Conservation (phyloP, 2,888 invertebrate genomes). For the Mystacides longicornis region DNA sequence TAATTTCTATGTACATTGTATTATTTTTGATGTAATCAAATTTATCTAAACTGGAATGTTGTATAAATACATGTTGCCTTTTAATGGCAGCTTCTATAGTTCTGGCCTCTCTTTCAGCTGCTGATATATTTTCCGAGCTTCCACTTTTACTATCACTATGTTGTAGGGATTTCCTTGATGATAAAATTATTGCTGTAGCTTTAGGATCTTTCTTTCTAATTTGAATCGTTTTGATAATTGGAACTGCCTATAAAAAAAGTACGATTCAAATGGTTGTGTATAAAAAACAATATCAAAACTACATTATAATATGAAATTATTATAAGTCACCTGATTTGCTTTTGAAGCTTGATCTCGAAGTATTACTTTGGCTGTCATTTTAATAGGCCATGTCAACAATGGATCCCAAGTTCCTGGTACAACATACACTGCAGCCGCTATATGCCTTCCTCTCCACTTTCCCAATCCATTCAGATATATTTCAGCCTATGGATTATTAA, state of each 20-base stretch:
- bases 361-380: conserved; percentile 55
- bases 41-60: conserved; percentile 55
- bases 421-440: conserved; percentile 61
- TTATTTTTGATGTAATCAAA: conserved; percentile 53
- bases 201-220: conserved; percentile 41
- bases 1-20: conserved; percentile 53
- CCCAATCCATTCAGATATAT: conserved; percentile 66
- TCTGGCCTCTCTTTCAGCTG: conserved; percentile 31
- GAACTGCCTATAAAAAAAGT: conserved; percentile 48
- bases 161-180: conserved; percentile 30
- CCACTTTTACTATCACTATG: conserved; percentile 23
- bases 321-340: conserved; percentile 15
- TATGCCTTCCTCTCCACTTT: conserved; percentile 67
- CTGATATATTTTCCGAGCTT: conserved; percentile 20
- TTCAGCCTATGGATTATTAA: conserved; percentile 46
- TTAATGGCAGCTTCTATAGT: conserved; percentile 36
- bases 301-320: no score
- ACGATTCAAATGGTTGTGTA: no score
- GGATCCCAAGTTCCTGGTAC: conserved; percentile 65
- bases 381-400: conserved; percentile 66
- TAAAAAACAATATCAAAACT: no score
- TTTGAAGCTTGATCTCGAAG: conserved; percentile 56
- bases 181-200: neutral
- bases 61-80: conserved; percentile 57
- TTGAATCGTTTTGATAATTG: conserved; percentile 56